These are phyloP conservation scores for Dasysyrphus albostriatus DNA, from an alignment of 2,888 invertebrate species.

Conservation along the genomic window DNA sequence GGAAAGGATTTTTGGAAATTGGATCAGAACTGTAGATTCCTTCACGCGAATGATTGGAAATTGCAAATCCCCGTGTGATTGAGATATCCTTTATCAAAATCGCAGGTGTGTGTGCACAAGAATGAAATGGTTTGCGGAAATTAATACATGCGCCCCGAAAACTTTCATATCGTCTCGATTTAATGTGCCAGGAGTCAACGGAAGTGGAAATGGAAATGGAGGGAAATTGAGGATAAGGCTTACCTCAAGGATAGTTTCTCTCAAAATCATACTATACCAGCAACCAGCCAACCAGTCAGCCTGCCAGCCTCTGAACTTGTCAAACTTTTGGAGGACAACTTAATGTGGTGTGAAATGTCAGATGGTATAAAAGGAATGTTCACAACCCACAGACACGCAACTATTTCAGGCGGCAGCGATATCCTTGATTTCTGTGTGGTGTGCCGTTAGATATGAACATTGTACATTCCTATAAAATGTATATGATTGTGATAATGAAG, in stretches of 20 bases:
- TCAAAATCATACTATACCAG: not conserved
- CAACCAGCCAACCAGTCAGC: not conserved
- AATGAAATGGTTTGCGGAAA: slow-evolving; percentile 52
- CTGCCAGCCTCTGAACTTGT: slow-evolving; percentile 16
- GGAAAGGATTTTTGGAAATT: slow-evolving; percentile 38
- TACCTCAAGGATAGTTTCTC: slow-evolving; percentile 20
- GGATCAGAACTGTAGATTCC: slow-evolving; percentile 27
- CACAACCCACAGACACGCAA: slow-evolving; percentile 47
- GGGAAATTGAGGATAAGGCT: slow-evolving; percentile 1
- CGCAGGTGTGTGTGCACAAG: slow-evolving; percentile 31
- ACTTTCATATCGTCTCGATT: slow-evolving; percentile 22
- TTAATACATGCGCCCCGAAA: slow-evolving; percentile 36
- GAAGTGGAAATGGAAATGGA: slow-evolving; percentile 1
- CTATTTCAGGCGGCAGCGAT: slow-evolving; percentile 39
- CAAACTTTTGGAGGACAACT: slow-evolving; percentile 61
- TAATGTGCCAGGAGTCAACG: slow-evolving; percentile 22
- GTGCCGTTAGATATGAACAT: not conserved
- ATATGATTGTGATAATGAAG: slow-evolving; percentile 29
- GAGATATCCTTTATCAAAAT: slow-evolving; percentile 33
- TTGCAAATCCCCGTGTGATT: slow-evolving; percentile 48
- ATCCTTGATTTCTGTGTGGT: slow-evolving; percentile 50
- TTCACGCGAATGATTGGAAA: slow-evolving; percentile 60
- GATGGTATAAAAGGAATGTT: slow-evolving; percentile 62
- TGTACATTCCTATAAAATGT: not conserved
- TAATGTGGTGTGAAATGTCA: slow-evolving; percentile 68